Percentiles rank a stretch among this genome's conserved stretches.
phyloP scores from a whole-genome alignment of 2,113 vertebrate species.

The Nematolebias whitei region DNA sequence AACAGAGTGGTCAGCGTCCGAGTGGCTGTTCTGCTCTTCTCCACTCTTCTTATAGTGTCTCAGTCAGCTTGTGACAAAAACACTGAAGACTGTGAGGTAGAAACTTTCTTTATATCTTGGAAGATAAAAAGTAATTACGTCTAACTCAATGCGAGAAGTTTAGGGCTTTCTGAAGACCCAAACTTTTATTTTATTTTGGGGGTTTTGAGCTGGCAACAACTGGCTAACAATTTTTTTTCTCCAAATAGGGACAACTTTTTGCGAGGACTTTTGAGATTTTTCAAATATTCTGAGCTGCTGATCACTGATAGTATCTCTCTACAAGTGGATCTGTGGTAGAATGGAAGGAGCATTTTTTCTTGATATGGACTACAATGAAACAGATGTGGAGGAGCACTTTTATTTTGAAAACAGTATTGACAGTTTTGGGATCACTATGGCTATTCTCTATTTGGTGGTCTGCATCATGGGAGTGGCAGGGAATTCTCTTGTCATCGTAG shows the following conservation, averaged over 20 bases:
- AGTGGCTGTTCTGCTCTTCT: conserved; percentile 22
- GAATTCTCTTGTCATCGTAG: conserved; percentile 74
- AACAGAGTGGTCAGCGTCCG: conserved; percentile 48
- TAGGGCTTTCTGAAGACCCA: conserved; percentile 16
- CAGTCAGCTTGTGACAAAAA: conserved; percentile 1
- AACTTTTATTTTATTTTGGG: conserved; percentile 33
- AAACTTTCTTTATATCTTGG: conserved; percentile 3
- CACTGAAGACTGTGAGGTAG: conserved; percentile 2
- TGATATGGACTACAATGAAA: conserved; percentile 44
- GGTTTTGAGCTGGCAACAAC: too few relatives aligned
- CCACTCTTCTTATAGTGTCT: not conserved
- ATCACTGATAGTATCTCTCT: not conserved
- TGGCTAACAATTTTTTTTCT: conserved; percentile 3
- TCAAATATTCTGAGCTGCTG: too few relatives aligned
- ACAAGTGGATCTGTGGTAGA: not conserved
- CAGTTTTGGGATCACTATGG: conserved; percentile 63
- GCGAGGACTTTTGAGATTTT: conserved; percentile 12
- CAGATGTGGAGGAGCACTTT: conserved; percentile 20
- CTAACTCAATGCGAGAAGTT: conserved; percentile 1
- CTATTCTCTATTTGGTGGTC: conserved; percentile 73
- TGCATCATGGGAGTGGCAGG: conserved; percentile 76
- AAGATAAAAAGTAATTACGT: conserved; percentile 5
- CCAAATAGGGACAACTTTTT: not conserved
- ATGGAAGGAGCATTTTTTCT: conserved; percentile 46
- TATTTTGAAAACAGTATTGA: conserved; percentile 21